These are phyloP conservation scores for Macrophya alboannulata DNA, from an alignment of 2,888 invertebrate species.

Conservation along the genomic window DNA sequence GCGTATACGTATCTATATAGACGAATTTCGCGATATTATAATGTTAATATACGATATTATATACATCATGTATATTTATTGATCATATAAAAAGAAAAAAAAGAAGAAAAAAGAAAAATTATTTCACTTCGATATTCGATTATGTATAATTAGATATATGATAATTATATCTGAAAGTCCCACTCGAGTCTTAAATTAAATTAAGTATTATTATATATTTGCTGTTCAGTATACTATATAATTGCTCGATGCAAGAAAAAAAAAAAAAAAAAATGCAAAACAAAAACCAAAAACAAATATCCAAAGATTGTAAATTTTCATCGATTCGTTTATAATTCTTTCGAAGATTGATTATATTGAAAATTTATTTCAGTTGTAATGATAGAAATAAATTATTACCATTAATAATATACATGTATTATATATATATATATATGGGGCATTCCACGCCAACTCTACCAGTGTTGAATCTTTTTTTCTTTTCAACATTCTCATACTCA, in stretches of 20 bases:
- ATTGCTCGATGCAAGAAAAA: neutral
- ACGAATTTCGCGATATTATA: neutral
- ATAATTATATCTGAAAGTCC: neutral
- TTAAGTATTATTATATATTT: neutral
- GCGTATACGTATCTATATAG: neutral
- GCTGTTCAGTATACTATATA: neutral
- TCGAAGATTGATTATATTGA: neutral
- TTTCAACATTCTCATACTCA: no score
- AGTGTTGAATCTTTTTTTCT: no score
- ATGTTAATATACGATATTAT: slow-evolving; percentile 1
- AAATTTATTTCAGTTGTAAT: no score
- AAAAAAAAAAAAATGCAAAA: neutral
- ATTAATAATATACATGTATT: no score
- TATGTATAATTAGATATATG: neutral
- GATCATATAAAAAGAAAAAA: neutral
- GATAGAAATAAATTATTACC: no score
- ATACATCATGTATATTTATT: neutral
- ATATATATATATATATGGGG: no score
- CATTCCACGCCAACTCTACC: no score
- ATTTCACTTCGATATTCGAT: neutral
- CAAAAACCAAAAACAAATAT: slow-evolving; percentile 46
- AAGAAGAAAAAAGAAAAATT: no score
- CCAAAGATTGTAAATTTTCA: slow-evolving; percentile 35
- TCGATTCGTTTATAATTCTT: neutral
- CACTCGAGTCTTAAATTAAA: slow-evolving; percentile 2